phyloP scores from a whole-genome alignment of 2,888 invertebrate species.

The Torymus texanus region DNA sequence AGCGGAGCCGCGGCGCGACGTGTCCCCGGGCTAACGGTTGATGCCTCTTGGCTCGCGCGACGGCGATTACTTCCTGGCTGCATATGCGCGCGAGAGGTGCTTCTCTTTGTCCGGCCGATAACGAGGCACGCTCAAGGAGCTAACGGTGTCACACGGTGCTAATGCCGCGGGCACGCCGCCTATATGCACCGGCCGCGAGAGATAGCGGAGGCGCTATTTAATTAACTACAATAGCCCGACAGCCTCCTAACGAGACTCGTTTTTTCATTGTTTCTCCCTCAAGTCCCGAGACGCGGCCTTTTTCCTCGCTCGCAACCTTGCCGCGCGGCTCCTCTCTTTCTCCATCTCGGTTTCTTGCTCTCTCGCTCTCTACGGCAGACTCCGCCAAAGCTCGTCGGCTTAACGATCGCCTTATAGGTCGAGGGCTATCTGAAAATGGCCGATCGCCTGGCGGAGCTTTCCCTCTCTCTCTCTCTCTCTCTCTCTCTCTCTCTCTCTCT shows the following conservation, averaged over 20 bases:
- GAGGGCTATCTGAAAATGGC: slow-evolving; percentile 21
- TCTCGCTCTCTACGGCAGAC: background rate
- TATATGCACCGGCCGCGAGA: slow-evolving; percentile 50
- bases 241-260: slow-evolving; percentile 64
- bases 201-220: slow-evolving; percentile 64
- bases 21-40: slow-evolving; percentile 11
- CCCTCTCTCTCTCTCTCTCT: no score
- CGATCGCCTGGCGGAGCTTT: background rate
- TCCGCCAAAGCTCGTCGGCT: background rate
- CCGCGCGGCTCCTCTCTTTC: background rate
- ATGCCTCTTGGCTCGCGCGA: background rate
- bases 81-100: background rate
- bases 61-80: slow-evolving; percentile 23
- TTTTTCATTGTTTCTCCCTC: slow-evolving; percentile 68
- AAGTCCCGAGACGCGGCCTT: slow-evolving; percentile 54
- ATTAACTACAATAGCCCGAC: slow-evolving; percentile 67
- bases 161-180: slow-evolving; percentile 61
- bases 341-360: background rate
- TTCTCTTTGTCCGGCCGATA: slow-evolving; percentile 57
- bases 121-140: slow-evolving; percentile 58
- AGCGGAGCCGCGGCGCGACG: background rate
- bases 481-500: no score
- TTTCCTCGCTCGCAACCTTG: background rate
- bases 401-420: slow-evolving; percentile 37
- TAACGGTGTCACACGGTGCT: slow-evolving; percentile 63